phyloP scores from a whole-genome alignment of 1,140 invertebrate genomes.

The Drosophila sp. region DNA sequence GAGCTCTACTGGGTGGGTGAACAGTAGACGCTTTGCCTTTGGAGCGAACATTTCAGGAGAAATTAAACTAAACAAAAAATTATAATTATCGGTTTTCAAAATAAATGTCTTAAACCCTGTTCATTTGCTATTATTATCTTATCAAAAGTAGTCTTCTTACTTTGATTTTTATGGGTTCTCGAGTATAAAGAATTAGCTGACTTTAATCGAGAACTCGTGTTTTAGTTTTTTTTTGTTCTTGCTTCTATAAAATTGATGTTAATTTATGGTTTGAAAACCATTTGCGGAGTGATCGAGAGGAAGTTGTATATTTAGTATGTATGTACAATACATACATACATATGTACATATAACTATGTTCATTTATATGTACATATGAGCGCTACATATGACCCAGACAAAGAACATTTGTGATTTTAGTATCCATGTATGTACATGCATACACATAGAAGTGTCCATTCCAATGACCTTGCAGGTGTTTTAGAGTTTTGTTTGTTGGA shows the following conservation, averaged over 20 bases:
- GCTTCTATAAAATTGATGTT: conserved; percentile 43
- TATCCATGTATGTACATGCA: too few relatives aligned
- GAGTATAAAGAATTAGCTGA: conserved; percentile 13
- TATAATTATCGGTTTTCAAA: too few relatives aligned
- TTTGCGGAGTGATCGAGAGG: conserved; percentile 33
- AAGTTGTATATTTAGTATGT: conserved; percentile 18
- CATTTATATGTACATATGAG: too few relatives aligned
- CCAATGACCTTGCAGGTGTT: conserved; percentile 7
- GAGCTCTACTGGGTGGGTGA: too few relatives aligned
- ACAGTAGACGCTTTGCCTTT: too few relatives aligned
- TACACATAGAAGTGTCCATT: background rate
- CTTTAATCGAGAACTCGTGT: conserved; percentile 39
- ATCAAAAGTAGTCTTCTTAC: conserved; percentile 26
- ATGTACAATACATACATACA: background rate
- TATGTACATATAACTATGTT: background rate
- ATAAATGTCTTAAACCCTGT: too few relatives aligned
- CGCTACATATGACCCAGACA: background rate
- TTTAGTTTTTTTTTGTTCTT: conserved; percentile 22
- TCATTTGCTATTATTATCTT: conserved; percentile 23
- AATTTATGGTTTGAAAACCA: conserved; percentile 37
- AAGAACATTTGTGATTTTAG: background rate
- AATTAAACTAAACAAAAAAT: too few relatives aligned
- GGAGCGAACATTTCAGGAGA: too few relatives aligned
- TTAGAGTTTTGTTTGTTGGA: background rate
- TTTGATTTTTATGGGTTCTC: conserved; percentile 41